Base-by-base conservation (phyloP, 2,888 invertebrate genomes). In the Fragum fragum region DNA sequence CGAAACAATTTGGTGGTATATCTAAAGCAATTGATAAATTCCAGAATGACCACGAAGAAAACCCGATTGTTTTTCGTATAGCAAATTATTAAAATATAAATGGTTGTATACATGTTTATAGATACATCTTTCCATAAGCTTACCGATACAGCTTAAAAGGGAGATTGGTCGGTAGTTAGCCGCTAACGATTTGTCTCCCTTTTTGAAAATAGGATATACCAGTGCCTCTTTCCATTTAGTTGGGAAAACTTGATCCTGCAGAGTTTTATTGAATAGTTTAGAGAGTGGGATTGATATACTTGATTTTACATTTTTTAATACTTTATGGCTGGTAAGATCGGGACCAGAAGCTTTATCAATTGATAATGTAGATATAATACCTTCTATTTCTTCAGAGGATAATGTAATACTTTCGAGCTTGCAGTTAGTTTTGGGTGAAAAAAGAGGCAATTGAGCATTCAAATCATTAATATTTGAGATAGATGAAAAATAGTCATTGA, bases 11-110 rank as follows among this genome's bases (percentile, higher is more conserved):
- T 71, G 59, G 32, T 61, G 53, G 29, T 63, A 71, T 18, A 76
- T 71, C n/a, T 71, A 71, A 28, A 63, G 47, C 9, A 76, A 23
- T 29, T 71, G 66, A 53, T 71, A 52, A n/a, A 18, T 63, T 32
- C 0, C 47, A 39, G 76, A 76, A 36, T 76, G 76, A 0, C 42
- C 39, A 18, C 21, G 26, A 66, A 16, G 36, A 75, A n/a, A 75
- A 9, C 68, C 75, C 16, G 76, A 76, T 61, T 76, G 70, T 14
- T 70, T 28, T 39, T 57, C 29, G n/a, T 70, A 47, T 9, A 76
- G 18, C 14, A 63, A 36, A 32, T 53, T 53, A 36, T 74, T 66
- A 11, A 16, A 29, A 36, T 47, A 18, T 11, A 73, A 23, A 21
- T 47, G 28, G 39, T 73, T 73, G 52, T 73, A 63, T n/a, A 42